A percentile compares a stretch with the other conserved stretches of the same genome.
phyloP scores from a whole-genome alignment of 2,888 invertebrate species.

The Protonemura montana region DNA sequence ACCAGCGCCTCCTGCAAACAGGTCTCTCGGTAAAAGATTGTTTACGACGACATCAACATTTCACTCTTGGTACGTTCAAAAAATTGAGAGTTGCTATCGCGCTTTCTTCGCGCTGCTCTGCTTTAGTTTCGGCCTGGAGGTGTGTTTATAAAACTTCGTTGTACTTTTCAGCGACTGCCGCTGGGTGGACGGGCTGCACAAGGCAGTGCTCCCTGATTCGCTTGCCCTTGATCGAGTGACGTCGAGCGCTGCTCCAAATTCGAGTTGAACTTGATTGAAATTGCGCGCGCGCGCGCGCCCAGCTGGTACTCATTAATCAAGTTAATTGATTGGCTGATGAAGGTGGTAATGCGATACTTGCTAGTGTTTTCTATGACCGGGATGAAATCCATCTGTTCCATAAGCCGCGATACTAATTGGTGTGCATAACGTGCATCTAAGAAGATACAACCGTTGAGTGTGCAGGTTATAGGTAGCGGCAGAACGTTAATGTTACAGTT shows the following conservation, averaged over 20 bases:
- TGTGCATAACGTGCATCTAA: too few relatives aligned
- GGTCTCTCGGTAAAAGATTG: background rate
- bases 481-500: too few relatives aligned
- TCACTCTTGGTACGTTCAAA: conserved; percentile 24
- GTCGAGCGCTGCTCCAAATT: background rate
- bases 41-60: background rate
- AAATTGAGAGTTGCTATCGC: conserved; percentile 37
- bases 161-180: background rate
- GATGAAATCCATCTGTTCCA: too few relatives aligned
- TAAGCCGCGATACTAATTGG: too few relatives aligned
- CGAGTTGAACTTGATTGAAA: background rate
- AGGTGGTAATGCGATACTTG: background rate
- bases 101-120: conserved; percentile 35
- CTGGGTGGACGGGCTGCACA: background rate
- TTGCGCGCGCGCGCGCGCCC: background rate
- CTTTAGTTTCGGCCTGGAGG: background rate
- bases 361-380: background rate
- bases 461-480: too few relatives aligned
- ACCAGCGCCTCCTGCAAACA: background rate
- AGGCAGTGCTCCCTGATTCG: background rate
- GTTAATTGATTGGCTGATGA: background rate
- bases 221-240: background rate
- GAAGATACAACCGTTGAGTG: too few relatives aligned
- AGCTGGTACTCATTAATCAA: too few relatives aligned
- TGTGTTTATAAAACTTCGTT: background rate